Percentiles rank a stretch among this genome's conserved stretches.
Evolutionary conservation across 2,797 vertebrate genomes (phyloP).

Genomic region (Lepus townsendii): DNA sequence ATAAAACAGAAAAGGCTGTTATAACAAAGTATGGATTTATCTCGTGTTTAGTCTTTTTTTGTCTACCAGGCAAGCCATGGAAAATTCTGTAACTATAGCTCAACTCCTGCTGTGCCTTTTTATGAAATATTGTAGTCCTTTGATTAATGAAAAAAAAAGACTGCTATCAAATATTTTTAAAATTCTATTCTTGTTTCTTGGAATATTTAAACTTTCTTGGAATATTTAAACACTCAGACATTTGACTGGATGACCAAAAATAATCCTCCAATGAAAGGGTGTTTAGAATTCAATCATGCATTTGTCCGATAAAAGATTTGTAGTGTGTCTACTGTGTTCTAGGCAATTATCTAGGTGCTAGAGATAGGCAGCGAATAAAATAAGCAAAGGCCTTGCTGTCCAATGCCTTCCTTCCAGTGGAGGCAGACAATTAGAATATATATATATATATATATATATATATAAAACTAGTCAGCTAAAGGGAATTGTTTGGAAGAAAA

Average conservation of each 20-base stretch:
- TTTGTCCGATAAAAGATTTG: not conserved
- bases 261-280: not conserved
- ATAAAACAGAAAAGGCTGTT: slow-evolving; percentile 83
- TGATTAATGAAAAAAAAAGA: not conserved
- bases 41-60: slow-evolving; percentile 24
- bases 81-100: not conserved
- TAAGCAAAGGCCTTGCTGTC: not conserved
- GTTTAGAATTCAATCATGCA: not conserved
- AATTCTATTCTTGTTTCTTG: not conserved
- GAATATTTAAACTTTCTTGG: not conserved
- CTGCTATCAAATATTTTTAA: not conserved
- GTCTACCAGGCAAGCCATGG: not conserved
- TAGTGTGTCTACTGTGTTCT: not conserved
- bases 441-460: not conserved
- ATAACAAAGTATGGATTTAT: slow-evolving; percentile 58
- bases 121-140: not conserved
- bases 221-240: not conserved
- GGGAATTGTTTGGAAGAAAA: slow-evolving; percentile 12
- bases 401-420: not conserved
- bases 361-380: not conserved
- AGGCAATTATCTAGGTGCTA: not conserved
- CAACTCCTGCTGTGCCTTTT: not conserved
- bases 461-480: not conserved
- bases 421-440: not conserved
- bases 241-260: not conserved